Conservation (phyloP, 2,888 invertebrate species). For the Drosophila mercatorum region DNA sequence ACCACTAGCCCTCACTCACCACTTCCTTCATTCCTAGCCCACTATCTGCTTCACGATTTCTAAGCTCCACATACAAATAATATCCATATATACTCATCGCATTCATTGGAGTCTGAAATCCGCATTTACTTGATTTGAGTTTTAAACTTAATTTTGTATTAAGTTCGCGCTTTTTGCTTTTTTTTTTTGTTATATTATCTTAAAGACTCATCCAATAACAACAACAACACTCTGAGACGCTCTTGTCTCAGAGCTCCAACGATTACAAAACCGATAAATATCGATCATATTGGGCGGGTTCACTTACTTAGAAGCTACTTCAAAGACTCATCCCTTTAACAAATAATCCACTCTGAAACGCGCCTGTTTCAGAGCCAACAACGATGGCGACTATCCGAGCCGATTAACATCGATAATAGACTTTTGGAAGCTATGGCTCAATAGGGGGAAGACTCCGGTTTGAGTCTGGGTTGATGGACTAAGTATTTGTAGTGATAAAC, state of each 20-base stretch:
- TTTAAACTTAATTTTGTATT: constrained; percentile 36
- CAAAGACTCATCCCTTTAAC: constrained; percentile 2
- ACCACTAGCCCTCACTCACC: not conserved
- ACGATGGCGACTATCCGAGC: constrained; percentile 9
- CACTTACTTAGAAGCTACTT: not conserved
- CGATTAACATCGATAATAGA: constrained; percentile 26
- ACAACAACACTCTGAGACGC: constrained; percentile 39
- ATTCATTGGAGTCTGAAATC: constrained; percentile 27
- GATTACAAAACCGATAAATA: constrained; percentile 15
- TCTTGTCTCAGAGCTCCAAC: constrained; percentile 39
- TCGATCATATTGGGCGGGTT: constrained; percentile 17
- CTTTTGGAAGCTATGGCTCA: constrained; percentile 11
- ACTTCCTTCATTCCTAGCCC: no score
- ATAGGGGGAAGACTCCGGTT: constrained; percentile 2
- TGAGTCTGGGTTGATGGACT: constrained; percentile 18
- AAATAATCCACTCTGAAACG: constrained; percentile 33
- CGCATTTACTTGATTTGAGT: constrained; percentile 68
- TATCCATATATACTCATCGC: not conserved
- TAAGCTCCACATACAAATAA: constrained; percentile 2
- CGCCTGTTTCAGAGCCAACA: constrained; percentile 42
- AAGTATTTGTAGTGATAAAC: constrained; percentile 15
- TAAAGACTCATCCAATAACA: not conserved
- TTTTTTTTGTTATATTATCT: constrained; percentile 6
- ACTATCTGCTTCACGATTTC: not conserved
- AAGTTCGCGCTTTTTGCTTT: constrained; percentile 47